Evolutionary conservation across 2,113 vertebrate species (phyloP).

Genomic region (Cavia porcellus): DNA sequence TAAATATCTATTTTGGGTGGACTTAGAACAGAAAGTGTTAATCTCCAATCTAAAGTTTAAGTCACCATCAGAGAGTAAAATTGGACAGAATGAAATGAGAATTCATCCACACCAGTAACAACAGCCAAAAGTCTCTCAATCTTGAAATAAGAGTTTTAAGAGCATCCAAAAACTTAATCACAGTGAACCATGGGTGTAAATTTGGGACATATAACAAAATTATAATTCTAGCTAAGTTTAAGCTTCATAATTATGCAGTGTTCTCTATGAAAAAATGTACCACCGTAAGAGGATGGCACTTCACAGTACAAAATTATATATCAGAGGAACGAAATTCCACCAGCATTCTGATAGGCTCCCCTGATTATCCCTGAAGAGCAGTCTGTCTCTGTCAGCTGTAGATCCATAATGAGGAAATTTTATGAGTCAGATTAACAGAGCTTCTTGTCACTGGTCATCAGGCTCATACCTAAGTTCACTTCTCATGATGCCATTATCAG

Average conservation of each 20-base stretch:
- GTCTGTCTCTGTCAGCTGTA: background rate
- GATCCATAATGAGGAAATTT: background rate
- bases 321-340: constrained; percentile 18
- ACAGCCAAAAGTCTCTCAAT: background rate
- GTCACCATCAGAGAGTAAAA: background rate
- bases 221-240: constrained; percentile 12
- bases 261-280: background rate
- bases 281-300: background rate
- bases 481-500: background rate
- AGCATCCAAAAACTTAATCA: constrained; percentile 16
- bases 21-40: background rate
- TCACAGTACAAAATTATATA: background rate
- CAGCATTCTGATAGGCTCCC: background rate
- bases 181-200: background rate
- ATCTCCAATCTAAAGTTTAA: background rate
- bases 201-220: background rate
- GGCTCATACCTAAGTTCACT: background rate
- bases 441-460: background rate
- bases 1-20: background rate
- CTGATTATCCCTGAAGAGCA: constrained; percentile 29
- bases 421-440: background rate
- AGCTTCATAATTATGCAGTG: background rate
- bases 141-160: constrained; percentile 19
- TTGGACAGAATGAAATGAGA: constrained; percentile 23
- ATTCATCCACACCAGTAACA: background rate